phyloP scores from a whole-genome alignment of 2,888 invertebrate genomes.

The Cephus pygmeus region DNA sequence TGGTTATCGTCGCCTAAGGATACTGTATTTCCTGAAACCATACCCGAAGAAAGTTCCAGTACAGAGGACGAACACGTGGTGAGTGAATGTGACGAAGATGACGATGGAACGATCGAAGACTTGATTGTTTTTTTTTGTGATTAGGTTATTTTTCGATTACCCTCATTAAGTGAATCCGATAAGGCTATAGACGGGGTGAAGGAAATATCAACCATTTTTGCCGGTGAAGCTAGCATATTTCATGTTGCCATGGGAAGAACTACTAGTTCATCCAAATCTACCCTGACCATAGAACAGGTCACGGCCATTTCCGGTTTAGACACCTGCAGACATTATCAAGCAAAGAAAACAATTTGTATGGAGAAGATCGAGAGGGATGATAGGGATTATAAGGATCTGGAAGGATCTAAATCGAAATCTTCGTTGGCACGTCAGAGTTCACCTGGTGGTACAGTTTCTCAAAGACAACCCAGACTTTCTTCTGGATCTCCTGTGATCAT shows the following conservation, averaged over 20 bases:
- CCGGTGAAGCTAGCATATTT: constrained; percentile 84
- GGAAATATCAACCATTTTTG: constrained; percentile 83
- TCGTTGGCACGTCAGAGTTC: constrained; percentile 21
- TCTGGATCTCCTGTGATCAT: constrained; percentile 26
- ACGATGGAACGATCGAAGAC: not conserved
- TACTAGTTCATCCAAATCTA: constrained; percentile 65
- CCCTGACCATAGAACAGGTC: constrained; percentile 67
- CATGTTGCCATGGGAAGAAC: constrained; percentile 71
- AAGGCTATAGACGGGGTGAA: constrained; percentile 72
- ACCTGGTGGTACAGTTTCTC: constrained; percentile 36
- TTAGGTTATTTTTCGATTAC: constrained; percentile 84
- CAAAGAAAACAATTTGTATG: constrained; percentile 19
- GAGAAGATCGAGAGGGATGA: constrained; percentile 30
- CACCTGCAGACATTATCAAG: constrained; percentile 40
- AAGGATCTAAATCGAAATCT: constrained; percentile 28
- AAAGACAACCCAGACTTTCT: constrained; percentile 37
- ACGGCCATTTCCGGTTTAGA: constrained; percentile 65
- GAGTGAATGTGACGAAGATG: constrained; percentile 40
- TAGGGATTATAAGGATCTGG: constrained; percentile 28
- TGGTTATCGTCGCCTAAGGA: constrained; percentile 92
- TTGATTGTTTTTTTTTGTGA: constrained; percentile 11
- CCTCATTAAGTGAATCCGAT: constrained; percentile 76
- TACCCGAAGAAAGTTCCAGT: constrained; percentile 92
- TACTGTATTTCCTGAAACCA: constrained; percentile 90
- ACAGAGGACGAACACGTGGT: constrained; percentile 93